phyloP scores from a whole-genome alignment of 1,140 invertebrate species.

The Aphelinus atriplicis region DNA sequence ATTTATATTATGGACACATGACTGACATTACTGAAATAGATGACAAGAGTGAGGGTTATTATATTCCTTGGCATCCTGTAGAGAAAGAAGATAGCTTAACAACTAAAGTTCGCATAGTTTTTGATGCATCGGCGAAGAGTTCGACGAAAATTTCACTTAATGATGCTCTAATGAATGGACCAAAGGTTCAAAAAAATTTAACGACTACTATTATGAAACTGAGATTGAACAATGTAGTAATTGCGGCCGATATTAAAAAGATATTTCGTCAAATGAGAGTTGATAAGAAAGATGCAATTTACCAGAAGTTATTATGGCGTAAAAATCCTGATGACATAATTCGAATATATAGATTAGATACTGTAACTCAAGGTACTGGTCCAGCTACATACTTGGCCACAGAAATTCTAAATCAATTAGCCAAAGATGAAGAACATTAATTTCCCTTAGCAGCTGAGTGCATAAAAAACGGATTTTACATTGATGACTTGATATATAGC shows the following conservation, averaged over 20 bases:
- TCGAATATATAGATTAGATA: conserved; percentile 3
- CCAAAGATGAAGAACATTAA: background rate
- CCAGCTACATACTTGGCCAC: background rate
- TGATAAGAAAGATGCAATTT: background rate
- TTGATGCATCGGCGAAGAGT: background rate
- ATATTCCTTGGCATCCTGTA: background rate
- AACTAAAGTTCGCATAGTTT: background rate
- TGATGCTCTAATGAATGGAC: background rate
- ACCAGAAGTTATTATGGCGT: background rate
- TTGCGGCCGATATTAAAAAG: background rate
- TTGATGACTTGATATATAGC: background rate
- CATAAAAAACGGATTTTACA: too few species aligned
- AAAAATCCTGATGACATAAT: background rate
- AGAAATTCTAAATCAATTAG: background rate
- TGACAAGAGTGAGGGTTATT: background rate
- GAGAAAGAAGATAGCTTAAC: background rate
- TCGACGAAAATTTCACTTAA: background rate
- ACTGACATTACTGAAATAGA: background rate
- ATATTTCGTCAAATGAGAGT: background rate
- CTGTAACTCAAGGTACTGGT: background rate
- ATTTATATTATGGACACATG: background rate
- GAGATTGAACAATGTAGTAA: background rate
- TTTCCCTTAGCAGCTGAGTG: background rate
- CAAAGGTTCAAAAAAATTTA: background rate
- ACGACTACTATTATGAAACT: background rate